Conservation (phyloP, 2,888 invertebrate species). For the Lycocerus yunnanus region DNA sequence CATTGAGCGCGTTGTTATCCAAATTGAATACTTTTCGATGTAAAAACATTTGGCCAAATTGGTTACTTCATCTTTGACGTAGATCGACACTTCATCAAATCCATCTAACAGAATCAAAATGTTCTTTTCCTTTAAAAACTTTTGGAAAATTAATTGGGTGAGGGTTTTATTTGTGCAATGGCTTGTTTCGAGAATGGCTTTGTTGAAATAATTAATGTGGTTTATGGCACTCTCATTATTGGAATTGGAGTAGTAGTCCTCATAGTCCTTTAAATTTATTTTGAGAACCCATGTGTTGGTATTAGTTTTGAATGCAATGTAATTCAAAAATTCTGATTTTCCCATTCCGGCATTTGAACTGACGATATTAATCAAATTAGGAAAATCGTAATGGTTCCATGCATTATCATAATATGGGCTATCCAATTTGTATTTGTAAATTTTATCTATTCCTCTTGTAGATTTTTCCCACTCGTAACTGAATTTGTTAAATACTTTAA, state of each 20-base stretch:
- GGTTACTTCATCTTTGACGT: not conserved
- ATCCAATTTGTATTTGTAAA: not conserved
- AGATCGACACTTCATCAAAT: constrained; percentile 10
- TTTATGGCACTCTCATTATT: not conserved
- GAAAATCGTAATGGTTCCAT: not conserved
- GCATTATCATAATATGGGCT: not conserved
- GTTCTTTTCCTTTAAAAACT: not conserved
- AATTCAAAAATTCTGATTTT: constrained; percentile 5
- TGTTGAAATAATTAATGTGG: not conserved
- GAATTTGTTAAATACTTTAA: not conserved
- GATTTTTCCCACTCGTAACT: not conserved
- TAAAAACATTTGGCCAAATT: not conserved
- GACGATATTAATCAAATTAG: not conserved
- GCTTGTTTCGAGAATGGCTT: not conserved
- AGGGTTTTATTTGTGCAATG: not conserved
- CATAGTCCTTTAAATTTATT: constrained; percentile 2
- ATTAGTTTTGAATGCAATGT: not conserved
- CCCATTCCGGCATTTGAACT: constrained; percentile 16
- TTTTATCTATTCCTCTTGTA: not conserved
- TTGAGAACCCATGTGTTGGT: constrained; percentile 3
- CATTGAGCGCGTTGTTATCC: constrained; percentile 14
- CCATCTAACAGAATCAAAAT: constrained; percentile 15
- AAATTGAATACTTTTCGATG: constrained; percentile 3
- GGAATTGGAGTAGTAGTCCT: not conserved
- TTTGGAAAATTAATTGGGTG: not conserved